Evolutionary conservation across 2,888 invertebrate species (phyloP), one percentile per base, ranked within the genome.

Genomic region (Agrotis exclamationis): DNA sequence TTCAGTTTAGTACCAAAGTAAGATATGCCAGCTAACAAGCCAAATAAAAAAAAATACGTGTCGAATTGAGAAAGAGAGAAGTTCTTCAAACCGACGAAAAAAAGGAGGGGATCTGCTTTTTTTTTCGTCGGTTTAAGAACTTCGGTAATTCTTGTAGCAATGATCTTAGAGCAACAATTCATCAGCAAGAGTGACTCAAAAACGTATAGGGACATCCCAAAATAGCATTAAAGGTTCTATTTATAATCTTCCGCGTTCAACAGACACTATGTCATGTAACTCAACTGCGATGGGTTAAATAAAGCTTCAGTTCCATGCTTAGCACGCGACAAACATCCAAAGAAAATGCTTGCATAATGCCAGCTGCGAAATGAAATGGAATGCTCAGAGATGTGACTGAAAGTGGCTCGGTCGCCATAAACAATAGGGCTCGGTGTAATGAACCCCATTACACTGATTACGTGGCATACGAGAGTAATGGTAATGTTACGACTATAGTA

Each of bases 371-470:
- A 79, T 74, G 64, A 66, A 83, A 83, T 59, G 79, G 65, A 73
- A 73, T 65, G 58, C 64, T 22, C 53, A 59, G 63, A 44, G 33
- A 59, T 47, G n/a, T 14, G 33, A 39, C 74, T 68, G 67, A 48
- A 64, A 74, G 83, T 83, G 74, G 57, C 63, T 59, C 51, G 48
- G 39, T 64, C 64, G 44, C 83, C 68, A 79, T 79, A 74, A 79
- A 79, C 79, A 79, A 79, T 79, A 57, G 74, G 65, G 28, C 48
- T 28, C 45, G 50, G 74, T 83, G 74, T 79, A 79, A 79, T 79
- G 83, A 83, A 83, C 74, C 65, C 83, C 68, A 79, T 79, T 73
- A 79, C 63, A 58, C 64, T 69, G 67, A 79, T 79, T 79, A 79
- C 65, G 62, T 65, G 60, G 58, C 65, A 45, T 83, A 58, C 67